Percentiles rank a stretch among this genome's conserved stretches.
phyloP scores from a whole-genome alignment of 2,888 invertebrate genomes.

The Nebria salina region DNA sequence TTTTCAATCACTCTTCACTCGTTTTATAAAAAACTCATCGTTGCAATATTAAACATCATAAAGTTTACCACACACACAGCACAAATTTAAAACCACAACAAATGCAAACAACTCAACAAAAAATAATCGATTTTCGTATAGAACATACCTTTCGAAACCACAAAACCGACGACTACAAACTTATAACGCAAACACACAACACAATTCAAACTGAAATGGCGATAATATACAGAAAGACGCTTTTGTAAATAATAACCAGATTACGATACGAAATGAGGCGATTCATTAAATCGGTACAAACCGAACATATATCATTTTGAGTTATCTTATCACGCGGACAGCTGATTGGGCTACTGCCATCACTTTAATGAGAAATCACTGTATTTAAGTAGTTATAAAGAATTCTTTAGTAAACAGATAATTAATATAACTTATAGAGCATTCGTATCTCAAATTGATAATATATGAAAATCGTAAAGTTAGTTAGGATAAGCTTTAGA shows the following conservation, averaged over 20 bases:
- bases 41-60: not conserved
- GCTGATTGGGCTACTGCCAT: constrained; percentile 14
- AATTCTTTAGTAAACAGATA: constrained; percentile 3
- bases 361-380: constrained; percentile 5
- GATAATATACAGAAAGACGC: not conserved
- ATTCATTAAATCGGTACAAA: constrained; percentile 17
- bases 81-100: not conserved
- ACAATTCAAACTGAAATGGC: constrained; percentile 1
- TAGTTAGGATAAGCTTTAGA: not conserved
- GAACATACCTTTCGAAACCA: constrained; percentile 17
- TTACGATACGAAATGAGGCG: not conserved
- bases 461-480: not conserved
- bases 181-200: not conserved
- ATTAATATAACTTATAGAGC: not conserved
- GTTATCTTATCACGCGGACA: constrained; percentile 17
- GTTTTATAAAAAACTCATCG: not conserved
- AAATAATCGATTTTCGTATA: not conserved
- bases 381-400: constrained; percentile 7
- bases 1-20: too few relatives aligned
- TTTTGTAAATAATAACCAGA: not conserved
- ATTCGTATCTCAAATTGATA: not conserved
- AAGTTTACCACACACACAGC: not conserved
- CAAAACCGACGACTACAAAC: not conserved
- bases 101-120: not conserved
- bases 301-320: constrained; percentile 6